Percentiles rank a stretch among this genome's conserved stretches.
Conservation (phyloP, 2,797 vertebrate genomes). For the Ptychadena robeensis region DNA sequence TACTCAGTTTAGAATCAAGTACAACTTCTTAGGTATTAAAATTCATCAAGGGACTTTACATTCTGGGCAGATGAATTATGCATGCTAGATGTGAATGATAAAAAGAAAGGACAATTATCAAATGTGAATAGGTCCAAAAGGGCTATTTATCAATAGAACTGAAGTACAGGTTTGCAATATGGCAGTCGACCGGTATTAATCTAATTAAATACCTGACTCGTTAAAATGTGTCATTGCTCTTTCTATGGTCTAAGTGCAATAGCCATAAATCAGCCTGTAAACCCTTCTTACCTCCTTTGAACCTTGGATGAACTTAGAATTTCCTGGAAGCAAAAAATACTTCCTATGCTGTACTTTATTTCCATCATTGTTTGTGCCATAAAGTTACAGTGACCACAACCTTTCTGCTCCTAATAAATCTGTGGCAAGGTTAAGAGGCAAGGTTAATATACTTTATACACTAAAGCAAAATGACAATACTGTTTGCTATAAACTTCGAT, state of each 20-base stretch:
- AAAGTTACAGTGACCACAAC: slow-evolving; percentile 15
- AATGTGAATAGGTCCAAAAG: background rate
- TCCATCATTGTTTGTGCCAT: slow-evolving; percentile 12
- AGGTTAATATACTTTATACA: slow-evolving; percentile 38
- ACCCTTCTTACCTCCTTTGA: background rate
- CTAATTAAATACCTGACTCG: background rate
- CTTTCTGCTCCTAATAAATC: slow-evolving; percentile 33
- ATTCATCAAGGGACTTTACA: background rate
- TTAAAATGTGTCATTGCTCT: background rate
- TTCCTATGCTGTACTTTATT: slow-evolving; percentile 1
- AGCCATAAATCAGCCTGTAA: background rate
- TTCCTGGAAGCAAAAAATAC: slow-evolving; percentile 30
- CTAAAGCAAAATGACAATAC: slow-evolving; percentile 13
- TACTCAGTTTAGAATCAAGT: too few relatives aligned
- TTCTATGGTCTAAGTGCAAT: background rate
- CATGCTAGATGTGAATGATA: too few relatives aligned
- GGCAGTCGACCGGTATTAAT: background rate
- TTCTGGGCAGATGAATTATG: background rate
- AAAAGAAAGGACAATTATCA: background rate
- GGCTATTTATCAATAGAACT: background rate
- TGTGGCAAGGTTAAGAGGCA: slow-evolving; percentile 36
- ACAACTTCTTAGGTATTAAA: too few relatives aligned
- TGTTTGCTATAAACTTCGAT: slow-evolving; percentile 6
- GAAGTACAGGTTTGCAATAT: background rate
- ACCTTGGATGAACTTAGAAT: slow-evolving; percentile 16